phyloP scores from a whole-genome alignment of 2,888 invertebrate species.

The Baronia brevicornis region DNA sequence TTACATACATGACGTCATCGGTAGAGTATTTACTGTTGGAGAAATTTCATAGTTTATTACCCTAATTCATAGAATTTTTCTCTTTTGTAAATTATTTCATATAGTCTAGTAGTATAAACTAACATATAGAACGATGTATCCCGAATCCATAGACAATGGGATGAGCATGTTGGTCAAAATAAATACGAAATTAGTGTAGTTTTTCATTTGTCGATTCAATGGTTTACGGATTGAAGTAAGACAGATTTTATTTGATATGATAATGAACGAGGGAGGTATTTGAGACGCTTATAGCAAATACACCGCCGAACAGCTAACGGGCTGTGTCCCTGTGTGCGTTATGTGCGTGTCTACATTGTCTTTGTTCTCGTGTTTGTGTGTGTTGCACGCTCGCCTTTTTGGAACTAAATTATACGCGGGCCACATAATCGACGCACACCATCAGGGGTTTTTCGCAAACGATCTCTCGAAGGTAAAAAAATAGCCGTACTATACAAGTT shows the following conservation, averaged over 20 bases:
- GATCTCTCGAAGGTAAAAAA: conserved; percentile 96
- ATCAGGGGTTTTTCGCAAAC: conserved; percentile 95
- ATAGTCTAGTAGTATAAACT: conserved; percentile 44
- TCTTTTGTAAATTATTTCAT: conserved; percentile 38
- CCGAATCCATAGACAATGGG: conserved; percentile 56
- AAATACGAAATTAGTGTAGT: conserved; percentile 44
- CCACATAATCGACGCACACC: conserved; percentile 69
- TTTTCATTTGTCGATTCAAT: conserved; percentile 35
- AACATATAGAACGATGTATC: conserved; percentile 41
- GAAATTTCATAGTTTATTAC: conserved; percentile 26
- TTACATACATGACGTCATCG: conserved; percentile 32
- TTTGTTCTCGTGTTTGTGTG: conserved; percentile 77
- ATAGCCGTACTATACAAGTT: conserved; percentile 60
- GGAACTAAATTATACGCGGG: conserved; percentile 69
- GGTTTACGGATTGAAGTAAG: conserved; percentile 14
- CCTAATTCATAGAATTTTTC: conserved; percentile 39
- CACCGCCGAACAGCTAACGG: conserved; percentile 67
- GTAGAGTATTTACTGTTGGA: conserved; percentile 23
- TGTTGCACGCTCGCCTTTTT: conserved; percentile 76
- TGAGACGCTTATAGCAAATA: conserved; percentile 67
- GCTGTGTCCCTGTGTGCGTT: conserved; percentile 64
- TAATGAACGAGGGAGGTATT: conserved; percentile 15
- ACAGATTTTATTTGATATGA: conserved; percentile 13
- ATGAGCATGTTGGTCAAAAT: conserved; percentile 56
- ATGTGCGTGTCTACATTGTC: conserved; percentile 76